Percentiles rank a stretch among this genome's conserved stretches.
Evolutionary conservation across 2,888 invertebrate species (phyloP).

Genomic region (Leucophora obtusa): DNA sequence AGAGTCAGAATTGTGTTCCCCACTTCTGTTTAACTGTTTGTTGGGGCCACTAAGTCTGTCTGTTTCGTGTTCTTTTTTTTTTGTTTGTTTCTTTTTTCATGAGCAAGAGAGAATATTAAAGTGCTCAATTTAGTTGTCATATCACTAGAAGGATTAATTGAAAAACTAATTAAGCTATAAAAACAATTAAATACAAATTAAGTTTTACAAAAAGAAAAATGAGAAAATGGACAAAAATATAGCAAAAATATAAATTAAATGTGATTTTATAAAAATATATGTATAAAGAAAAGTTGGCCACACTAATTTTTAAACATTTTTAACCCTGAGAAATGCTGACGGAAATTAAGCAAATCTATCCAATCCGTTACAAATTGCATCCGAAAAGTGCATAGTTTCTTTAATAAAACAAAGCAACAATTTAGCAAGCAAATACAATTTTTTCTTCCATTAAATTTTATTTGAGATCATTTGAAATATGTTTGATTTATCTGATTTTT

Average conservation of each 20-base stretch:
- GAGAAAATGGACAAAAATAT: background rate
- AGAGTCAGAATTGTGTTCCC: background rate
- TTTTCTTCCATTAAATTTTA: no score
- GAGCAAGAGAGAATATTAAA: constrained; percentile 9
- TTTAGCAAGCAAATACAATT: no score
- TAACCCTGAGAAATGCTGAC: no score
- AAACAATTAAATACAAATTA: constrained; percentile 63
- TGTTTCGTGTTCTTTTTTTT: constrained; percentile 37
- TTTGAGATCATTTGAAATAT: no score
- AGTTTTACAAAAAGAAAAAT: constrained; percentile 34
- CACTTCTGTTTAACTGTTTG: background rate
- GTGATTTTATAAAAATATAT: background rate
- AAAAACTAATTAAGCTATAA: constrained; percentile 64
- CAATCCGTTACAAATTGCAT: no score
- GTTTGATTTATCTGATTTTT: no score
- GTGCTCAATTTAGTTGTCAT: constrained; percentile 59
- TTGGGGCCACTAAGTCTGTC: constrained; percentile 61
- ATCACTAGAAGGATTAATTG: constrained; percentile 63
- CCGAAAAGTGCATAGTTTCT: no score
- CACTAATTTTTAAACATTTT: no score
- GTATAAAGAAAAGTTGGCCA: no score
- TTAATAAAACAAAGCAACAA: no score
- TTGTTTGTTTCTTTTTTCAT: constrained; percentile 15
- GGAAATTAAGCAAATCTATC: no score
- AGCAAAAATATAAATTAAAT: constrained; percentile 6